A percentile compares a stretch with the other conserved stretches of the same genome.
Evolutionary conservation across 2,888 invertebrate genomes (phyloP).

Genomic region (Nesidiocoris tenuis): DNA sequence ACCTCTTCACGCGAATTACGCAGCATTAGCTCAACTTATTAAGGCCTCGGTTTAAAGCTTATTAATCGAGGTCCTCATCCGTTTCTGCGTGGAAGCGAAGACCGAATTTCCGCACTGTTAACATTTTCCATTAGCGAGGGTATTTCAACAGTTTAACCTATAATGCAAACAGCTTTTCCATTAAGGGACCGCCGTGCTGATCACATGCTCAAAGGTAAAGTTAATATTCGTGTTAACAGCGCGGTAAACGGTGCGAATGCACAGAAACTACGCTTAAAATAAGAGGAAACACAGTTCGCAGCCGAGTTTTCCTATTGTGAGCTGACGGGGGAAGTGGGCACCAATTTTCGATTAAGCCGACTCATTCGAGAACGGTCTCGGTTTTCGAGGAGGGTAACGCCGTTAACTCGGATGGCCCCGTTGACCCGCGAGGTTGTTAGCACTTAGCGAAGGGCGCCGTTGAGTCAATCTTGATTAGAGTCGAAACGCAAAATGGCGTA

Average conservation of each 20-base stretch:
- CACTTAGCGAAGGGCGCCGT: neutral
- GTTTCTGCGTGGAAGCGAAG: neutral
- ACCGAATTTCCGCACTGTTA: neutral
- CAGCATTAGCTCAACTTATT: neutral
- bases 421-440: no score
- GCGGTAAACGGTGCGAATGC: neutral
- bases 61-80: neutral
- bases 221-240: neutral
- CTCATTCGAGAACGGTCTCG: neutral
- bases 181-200: neutral
- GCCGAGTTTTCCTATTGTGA: slow-evolving; percentile 25
- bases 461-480: neutral
- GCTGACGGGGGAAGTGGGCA: slow-evolving; percentile 4
- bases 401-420: neutral
- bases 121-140: neutral
- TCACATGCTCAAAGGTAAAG: neutral
- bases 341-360: slow-evolving; percentile 30
- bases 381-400: neutral
- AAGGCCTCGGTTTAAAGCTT: neutral
- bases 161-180: neutral
- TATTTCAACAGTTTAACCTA: neutral
- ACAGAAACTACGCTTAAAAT: neutral
- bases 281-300: slow-evolving; percentile 7
- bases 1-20: neutral
- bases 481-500: neutral